These are phyloP conservation scores for Corythornis madagascariensis DNA, from an alignment of 2,113 vertebrate species.

Conservation along the genomic window DNA sequence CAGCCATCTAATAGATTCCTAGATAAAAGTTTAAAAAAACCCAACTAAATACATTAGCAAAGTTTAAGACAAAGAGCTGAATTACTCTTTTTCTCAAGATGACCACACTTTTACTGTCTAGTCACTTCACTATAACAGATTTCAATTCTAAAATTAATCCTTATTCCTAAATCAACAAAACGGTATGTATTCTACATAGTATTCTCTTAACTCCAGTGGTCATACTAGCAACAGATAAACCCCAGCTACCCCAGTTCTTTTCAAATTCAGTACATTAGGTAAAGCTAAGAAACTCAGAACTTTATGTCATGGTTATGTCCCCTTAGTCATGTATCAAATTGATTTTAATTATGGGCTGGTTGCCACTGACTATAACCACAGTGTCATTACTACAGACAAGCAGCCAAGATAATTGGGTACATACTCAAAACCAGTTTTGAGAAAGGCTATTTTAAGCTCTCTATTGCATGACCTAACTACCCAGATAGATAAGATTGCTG, in stretches of 20 bases:
- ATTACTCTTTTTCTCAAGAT: neutral
- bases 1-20: slow-evolving; percentile 97
- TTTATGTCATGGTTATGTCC: neutral
- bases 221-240: neutral
- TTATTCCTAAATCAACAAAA: neutral
- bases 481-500: no score
- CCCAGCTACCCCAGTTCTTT: neutral
- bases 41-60: neutral
- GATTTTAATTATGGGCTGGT: neutral
- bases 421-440: neutral
- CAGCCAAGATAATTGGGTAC: neutral
- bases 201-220: neutral
- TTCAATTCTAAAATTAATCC: neutral
- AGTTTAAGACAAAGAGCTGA: neutral
- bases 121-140: neutral
- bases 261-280: neutral
- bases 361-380: neutral
- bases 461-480: no score
- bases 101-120: neutral
- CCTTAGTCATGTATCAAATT: neutral
- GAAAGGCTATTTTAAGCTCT: neutral
- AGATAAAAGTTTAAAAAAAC: neutral
- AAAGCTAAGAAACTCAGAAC: neutral
- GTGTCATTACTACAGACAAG: neutral
- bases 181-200: neutral